A percentile compares a stretch with the other conserved stretches of the same genome.
Conservation (phyloP, 1,140 invertebrate species). For the Oryctes rhinoceros region DNA sequence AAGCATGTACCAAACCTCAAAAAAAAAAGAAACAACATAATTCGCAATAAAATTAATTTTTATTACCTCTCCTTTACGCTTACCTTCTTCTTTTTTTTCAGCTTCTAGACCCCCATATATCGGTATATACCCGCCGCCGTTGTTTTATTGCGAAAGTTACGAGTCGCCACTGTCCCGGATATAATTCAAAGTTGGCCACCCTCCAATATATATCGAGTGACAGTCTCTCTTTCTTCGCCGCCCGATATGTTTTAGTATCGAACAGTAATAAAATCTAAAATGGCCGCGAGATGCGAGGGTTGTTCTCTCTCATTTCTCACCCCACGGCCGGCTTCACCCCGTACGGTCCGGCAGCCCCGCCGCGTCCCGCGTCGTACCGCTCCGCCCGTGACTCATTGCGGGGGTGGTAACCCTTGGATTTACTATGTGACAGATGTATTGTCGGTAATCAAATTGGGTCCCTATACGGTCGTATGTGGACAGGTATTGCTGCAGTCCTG, state of each 20-base stretch:
- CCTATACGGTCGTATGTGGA: background rate
- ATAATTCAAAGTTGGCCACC: slow-evolving; percentile 46
- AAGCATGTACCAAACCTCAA: background rate
- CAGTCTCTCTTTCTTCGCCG: slow-evolving; percentile 39
- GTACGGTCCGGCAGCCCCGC: slow-evolving; percentile 43
- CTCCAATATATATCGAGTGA: slow-evolving; percentile 44
- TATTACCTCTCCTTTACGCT: background rate
- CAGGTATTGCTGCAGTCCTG: slow-evolving; percentile 41
- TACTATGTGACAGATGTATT: slow-evolving; percentile 46
- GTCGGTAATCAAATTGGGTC: slow-evolving; percentile 43
- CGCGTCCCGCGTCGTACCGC: slow-evolving; percentile 1
- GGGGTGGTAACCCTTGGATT: slow-evolving; percentile 46
- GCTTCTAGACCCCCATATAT: background rate
- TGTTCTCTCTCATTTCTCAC: slow-evolving; percentile 48
- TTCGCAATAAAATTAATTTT: slow-evolving; percentile 6
- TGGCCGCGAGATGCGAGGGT: slow-evolving; percentile 57
- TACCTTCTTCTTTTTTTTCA: background rate
- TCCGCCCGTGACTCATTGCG: slow-evolving; percentile 46
- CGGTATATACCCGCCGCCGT: background rate
- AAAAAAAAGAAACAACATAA: background rate
- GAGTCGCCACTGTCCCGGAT: slow-evolving; percentile 38
- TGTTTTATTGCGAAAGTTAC: slow-evolving; percentile 37
- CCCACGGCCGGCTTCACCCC: slow-evolving; percentile 47
- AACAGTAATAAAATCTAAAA: slow-evolving; percentile 61
- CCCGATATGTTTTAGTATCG: slow-evolving; percentile 59